Percentiles rank a stretch among this genome's conserved stretches.
These are phyloP conservation scores for Amazona vittata DNA, from an alignment of 2,113 vertebrate genomes.

Conservation along the genomic window DNA sequence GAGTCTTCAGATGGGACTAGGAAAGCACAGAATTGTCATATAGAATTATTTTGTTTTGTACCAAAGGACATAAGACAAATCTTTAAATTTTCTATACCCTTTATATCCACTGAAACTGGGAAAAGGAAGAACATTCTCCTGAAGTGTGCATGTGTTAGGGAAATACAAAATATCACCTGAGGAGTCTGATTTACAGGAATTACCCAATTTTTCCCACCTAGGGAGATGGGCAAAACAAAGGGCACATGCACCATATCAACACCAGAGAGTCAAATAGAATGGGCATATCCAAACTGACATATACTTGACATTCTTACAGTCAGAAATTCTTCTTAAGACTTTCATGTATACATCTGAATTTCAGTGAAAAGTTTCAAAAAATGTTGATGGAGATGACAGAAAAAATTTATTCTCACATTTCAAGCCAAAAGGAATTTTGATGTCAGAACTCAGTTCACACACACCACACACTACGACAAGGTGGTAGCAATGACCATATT, in stretches of 20 bases:
- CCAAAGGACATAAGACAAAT: neutral
- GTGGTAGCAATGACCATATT: neutral
- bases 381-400: neutral
- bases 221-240: neutral
- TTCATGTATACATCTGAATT: neutral
- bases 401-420: neutral
- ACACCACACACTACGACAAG: neutral
- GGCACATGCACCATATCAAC: neutral
- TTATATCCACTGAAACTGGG: neutral
- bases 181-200: neutral
- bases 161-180: neutral
- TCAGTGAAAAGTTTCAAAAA: neutral
- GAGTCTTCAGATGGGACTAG: neutral
- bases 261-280: neutral
- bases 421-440: neutral
- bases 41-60: neutral
- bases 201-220: accelerated
- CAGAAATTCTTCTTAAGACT: neutral
- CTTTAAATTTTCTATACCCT: neutral
- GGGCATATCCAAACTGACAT: neutral
- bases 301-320: neutral
- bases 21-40: neutral
- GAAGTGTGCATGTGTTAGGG: neutral
- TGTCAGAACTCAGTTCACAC: neutral
- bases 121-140: neutral